Evolutionary conservation across 2,888 invertebrate genomes (phyloP), one percentile per base, ranked within the genome.

Genomic region (Holacanthella duospinosa): DNA sequence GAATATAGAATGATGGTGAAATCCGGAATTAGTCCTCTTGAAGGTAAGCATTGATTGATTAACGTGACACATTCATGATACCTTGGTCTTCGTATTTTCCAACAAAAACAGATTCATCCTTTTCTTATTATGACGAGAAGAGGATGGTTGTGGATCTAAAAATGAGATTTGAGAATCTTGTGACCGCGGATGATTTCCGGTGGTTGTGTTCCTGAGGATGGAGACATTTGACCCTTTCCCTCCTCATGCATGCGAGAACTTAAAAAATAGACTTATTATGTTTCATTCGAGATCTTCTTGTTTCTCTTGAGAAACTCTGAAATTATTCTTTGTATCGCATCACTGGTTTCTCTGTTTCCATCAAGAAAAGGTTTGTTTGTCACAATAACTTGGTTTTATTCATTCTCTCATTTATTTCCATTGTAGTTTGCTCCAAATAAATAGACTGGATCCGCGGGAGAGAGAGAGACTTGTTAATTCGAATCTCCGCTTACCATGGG

Each of bases 151-250:
- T n/a, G n/a, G n/a, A n/a, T n/a, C 16, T 36, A 36, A 36, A 36
- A 36, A 36, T 6, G 16, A 36, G 36, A 36, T 36, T 6, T 12
- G 36, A 36, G 16, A 36, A 36, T 48, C n/a, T 48, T 21, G 19
- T 59, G 59, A 59, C 59, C 59, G 44, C 59, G 27, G 21, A 21
- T n/a, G n/a, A 59, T 59, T 59, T 59, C 59, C 59, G 59, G 59
- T 59, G 59, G 59, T 27, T 59, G 59, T 21, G 59, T 27, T 9
- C 21, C 9, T 4, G 59, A 59, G 36, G 59, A 59, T 59, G 59
- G 59, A 59, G 59, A 59, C 59, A 59, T 59, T 59, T 59, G 59
- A 59, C 59, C 59, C 48, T 58, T 9, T 36, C n/a, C n/a, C n/a
- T n/a, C 25, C 43, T 59, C 59, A 59, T 59, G 59, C 59, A 59